Base-by-base conservation (phyloP, 2,113 vertebrate species). In the Chionomys nivalis region DNA sequence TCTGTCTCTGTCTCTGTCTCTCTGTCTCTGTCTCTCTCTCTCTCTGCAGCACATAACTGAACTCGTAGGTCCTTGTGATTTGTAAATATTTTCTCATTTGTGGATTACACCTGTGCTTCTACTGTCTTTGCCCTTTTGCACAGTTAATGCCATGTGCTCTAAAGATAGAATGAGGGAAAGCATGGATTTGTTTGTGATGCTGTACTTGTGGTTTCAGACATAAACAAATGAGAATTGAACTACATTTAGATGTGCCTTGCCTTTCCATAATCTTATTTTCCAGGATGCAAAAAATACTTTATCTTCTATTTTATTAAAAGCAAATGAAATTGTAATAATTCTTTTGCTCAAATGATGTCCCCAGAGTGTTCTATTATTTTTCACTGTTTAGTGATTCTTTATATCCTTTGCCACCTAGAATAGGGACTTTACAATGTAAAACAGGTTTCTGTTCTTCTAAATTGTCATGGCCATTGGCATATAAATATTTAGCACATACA, bases 91-190 rank as follows among this genome's bases (percentile, higher is more conserved):
- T 75, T 49, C 47, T 70, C 11, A 61, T 24, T 39, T 63, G 0
- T 23, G 9, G 2, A 52, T 9, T 66, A n/a, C 3, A 0, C 1
- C 7, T 19, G 11, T n/a, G 33, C 24, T 55, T 3, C 66, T 13
- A 14, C 5, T 23, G 1, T 3, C 7, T 42, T 8, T 26, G 81
- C 92, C 19, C 1, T 65, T 68, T 78, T 26, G 0, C 52, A 47
- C 11, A 66, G 14, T 73, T 89, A 31, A 86, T 36, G n/a, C 75
- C 85, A 1, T 73, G 12, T 6, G 2, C 12, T 52, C 0, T 55
- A 66, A 73, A 13, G 36, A 0, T 66, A 49, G 9, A 49, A 49
- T 49, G 47, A 49, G 47, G 47, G 47, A 49, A 49, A 49, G 47
- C 8, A 28, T 52, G 52, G 73, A 26, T 36, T 19, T 52, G 36